Evolutionary conservation across 2,113 vertebrate species (phyloP).

Genomic region (Probosciger aterrimus): DNA sequence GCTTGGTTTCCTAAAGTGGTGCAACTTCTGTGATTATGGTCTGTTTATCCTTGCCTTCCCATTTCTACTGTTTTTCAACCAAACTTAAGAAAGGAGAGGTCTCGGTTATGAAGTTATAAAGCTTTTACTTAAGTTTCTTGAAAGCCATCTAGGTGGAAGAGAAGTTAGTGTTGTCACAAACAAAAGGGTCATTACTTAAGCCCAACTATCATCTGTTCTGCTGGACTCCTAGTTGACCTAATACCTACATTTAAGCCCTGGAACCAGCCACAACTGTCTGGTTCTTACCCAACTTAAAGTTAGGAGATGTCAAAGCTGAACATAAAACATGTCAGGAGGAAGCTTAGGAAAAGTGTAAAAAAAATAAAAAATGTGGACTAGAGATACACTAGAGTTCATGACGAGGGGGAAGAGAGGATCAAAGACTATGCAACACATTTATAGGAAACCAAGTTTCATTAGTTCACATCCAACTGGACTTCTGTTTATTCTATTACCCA

Average conservation of each 20-base stretch:
- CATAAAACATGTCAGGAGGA: background rate
- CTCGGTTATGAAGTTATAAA: background rate
- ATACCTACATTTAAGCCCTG: background rate
- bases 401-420: background rate
- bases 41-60: background rate
- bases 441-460: background rate
- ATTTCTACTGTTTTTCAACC: background rate
- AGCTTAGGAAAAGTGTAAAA: background rate
- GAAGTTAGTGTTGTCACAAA: background rate
- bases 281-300: background rate
- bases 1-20: background rate
- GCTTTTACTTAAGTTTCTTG: background rate
- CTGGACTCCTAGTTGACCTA: background rate
- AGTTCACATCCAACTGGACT: background rate
- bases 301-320: background rate
- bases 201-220: background rate
- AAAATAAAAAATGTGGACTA: background rate
- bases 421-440: background rate
- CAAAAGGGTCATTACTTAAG: background rate
- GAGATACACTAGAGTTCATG: background rate
- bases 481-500: background rate
- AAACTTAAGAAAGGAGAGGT: background rate
- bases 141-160: background rate
- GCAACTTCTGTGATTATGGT: background rate
- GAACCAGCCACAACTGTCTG: background rate